phyloP scores from a whole-genome alignment of 2,888 invertebrate genomes.

The Sepioteuthis lessoniana region DNA sequence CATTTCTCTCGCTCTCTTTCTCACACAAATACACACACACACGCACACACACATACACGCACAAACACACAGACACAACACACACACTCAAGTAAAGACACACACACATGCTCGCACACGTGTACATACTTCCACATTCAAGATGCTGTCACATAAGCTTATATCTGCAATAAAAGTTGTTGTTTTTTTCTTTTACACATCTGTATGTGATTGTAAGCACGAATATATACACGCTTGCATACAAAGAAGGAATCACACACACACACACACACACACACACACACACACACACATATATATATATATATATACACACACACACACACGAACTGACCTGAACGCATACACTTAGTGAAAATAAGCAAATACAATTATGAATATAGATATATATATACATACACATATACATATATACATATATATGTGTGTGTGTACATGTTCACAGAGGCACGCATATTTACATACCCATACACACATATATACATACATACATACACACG shows the following conservation, averaged over 20 bases:
- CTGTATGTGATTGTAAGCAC: neutral
- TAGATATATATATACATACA: too few relatives aligned
- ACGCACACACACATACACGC: neutral
- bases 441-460: neutral
- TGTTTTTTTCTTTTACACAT: neutral
- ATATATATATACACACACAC: neutral
- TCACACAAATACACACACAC: neutral
- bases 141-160: conserved; percentile 5
- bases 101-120: neutral
- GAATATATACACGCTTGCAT: neutral
- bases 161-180: neutral
- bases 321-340: too few relatives aligned
- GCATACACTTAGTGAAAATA: too few relatives aligned
- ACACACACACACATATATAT: too few relatives aligned
- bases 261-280: too few relatives aligned
- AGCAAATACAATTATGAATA: too few relatives aligned
- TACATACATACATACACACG: neutral
- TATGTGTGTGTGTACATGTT: too few relatives aligned
- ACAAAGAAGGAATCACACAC: neutral
- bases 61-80: too few relatives aligned
- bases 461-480: neutral
- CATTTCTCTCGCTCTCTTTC: neutral
- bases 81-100: too few relatives aligned
- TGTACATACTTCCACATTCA: neutral
- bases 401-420: too few relatives aligned